Base-by-base conservation (phyloP, 2,797 vertebrate species). In the Pangasius macronema region DNA sequence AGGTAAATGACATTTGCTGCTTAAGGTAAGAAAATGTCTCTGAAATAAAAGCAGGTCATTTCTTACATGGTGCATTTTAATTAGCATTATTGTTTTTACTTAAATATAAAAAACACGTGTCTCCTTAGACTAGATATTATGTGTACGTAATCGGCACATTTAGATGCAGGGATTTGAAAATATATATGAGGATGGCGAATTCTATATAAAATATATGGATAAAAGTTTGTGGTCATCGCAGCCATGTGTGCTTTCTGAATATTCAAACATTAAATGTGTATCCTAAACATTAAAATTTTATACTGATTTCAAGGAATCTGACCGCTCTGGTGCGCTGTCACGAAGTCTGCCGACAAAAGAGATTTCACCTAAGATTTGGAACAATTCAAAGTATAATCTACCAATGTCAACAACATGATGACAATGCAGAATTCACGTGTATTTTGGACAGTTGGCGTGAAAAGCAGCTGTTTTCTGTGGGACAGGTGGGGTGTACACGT, bases 361-460 rank as follows among this genome's bases (percentile, higher is more conserved):
- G n/a, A n/a, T n/a, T n/a, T n/a, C n/a, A n/a, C n/a, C n/a, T n/a
- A n/a, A n/a, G n/a, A n/a, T n/a, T n/a, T n/a, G n/a, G n/a, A n/a
- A n/a, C n/a, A n/a, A n/a, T n/a, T n/a, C n/a, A n/a, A n/a, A n/a
- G n/a, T n/a, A n/a, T n/a, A n/a, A n/a, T n/a, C n/a, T n/a, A n/a
- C n/a, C n/a, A n/a, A n/a, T n/a, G n/a, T n/a, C n/a, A n/a, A n/a
- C n/a, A n/a, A n/a, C n/a, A n/a, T n/a, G 42, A 83, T 22, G 27
- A 46, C 13, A 51, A 24, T 24, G 13, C 13, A 68, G 5, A 75
- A n/a, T 67, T 87, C 73, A 84, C 20, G 65, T 77, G 67, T 75
- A 11, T 55, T 55, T 53, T 82, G 59, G 61, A 11, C 84, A 83
- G 61, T n/a, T 88, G 70, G 36, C 22, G 30, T 16, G 33, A 46